phyloP scores from a whole-genome alignment of 2,797 vertebrate species.

The Epinephelus awoara region DNA sequence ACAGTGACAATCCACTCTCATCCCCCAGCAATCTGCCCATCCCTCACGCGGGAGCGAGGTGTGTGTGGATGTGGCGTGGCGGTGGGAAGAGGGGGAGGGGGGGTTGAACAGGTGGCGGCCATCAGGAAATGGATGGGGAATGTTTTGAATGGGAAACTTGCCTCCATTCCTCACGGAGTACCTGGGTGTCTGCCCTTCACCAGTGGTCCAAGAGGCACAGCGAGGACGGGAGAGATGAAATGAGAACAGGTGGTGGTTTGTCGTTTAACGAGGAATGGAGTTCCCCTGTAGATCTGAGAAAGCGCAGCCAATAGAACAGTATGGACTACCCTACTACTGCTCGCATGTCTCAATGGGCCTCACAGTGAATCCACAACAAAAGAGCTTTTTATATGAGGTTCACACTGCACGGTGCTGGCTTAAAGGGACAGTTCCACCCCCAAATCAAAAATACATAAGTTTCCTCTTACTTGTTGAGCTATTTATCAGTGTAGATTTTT shows the following conservation, averaged over 20 bases:
- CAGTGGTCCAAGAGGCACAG: slow-evolving; percentile 75
- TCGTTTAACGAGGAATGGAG: slow-evolving; percentile 72
- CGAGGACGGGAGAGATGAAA: slow-evolving; percentile 76
- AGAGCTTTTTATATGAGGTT: slow-evolving; percentile 9
- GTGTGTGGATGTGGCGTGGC: slow-evolving; percentile 16
- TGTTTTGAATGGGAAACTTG: slow-evolving; percentile 79
- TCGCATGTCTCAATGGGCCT: slow-evolving; percentile 22
- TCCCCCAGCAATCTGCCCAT: slow-evolving; percentile 73
- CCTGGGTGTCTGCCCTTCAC: slow-evolving; percentile 82
- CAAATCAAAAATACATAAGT: too few species aligned
- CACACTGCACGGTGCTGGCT: background rate
- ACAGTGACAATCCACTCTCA: slow-evolving; percentile 70
- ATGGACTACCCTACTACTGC: slow-evolving; percentile 22
- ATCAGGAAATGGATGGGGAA: slow-evolving; percentile 82
- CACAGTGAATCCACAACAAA: slow-evolving; percentile 31
- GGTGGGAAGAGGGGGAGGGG: background rate
- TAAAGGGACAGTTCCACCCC: too few species aligned
- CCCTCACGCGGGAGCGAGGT: slow-evolving; percentile 48
- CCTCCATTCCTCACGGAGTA: slow-evolving; percentile 79
- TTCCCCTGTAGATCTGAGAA: slow-evolving; percentile 68
- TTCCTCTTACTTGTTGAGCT: too few species aligned
- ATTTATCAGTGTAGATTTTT: too few species aligned
- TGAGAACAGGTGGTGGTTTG: slow-evolving; percentile 84
- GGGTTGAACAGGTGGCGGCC: slow-evolving; percentile 85
- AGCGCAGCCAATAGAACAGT: slow-evolving; percentile 49